phyloP scores from a whole-genome alignment of 2,113 vertebrate genomes.

The Zosterops pallidus region DNA sequence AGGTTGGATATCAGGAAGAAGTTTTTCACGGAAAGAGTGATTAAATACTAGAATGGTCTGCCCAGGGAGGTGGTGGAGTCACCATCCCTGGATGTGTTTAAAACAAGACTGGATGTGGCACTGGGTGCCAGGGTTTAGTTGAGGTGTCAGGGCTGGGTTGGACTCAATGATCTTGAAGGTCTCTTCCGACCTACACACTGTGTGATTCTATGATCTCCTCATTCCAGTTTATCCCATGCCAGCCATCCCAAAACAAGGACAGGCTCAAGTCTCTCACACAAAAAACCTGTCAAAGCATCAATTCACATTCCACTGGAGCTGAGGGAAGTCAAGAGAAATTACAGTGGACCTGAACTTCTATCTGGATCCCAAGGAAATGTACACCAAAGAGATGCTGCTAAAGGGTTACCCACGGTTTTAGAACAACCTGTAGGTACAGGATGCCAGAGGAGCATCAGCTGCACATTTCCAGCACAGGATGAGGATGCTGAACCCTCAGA shows the following conservation, averaged over 20 bases:
- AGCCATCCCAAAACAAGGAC: background rate
- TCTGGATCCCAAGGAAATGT: background rate
- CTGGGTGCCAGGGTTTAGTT: too few relatives aligned
- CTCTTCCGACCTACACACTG: too few relatives aligned
- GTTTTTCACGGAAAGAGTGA: too few relatives aligned
- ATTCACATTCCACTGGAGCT: background rate
- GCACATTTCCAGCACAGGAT: background rate
- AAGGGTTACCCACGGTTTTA: background rate
- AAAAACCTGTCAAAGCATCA: background rate
- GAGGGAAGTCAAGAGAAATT: background rate
- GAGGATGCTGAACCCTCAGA: background rate
- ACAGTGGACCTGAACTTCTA: background rate
- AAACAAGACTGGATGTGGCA: too few relatives aligned
- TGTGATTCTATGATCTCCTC: background rate
- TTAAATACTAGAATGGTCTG: too few relatives aligned
- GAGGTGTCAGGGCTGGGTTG: too few relatives aligned
- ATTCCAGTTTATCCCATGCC: background rate
- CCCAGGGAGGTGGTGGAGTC: too few relatives aligned
- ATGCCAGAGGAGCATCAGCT: background rate
- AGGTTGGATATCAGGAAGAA: too few relatives aligned
- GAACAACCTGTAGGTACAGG: background rate
- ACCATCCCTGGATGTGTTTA: too few relatives aligned
- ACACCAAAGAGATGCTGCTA: background rate
- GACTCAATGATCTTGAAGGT: too few relatives aligned
- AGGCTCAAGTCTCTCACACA: background rate